Conservation (phyloP, 92 coral and sea anemone genomes). For the Nematostella vectensis region DNA sequence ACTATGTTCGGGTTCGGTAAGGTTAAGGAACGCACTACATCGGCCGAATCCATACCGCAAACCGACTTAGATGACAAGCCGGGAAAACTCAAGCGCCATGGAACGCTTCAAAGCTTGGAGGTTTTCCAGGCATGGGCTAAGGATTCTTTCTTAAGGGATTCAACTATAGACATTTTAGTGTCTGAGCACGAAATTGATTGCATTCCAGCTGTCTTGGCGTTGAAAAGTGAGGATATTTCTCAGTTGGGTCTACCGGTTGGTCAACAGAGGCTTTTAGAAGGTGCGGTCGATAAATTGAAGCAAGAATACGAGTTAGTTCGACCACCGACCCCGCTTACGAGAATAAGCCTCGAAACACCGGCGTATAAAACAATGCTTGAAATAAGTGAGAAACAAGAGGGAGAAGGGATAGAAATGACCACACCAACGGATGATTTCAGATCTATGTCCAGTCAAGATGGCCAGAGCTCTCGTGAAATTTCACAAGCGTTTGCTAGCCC, state of each 20-base stretch:
- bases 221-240: conserved; percentile 65
- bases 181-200: conserved; percentile 77
- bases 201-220: conserved; percentile 87
- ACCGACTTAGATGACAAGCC: conserved; percentile 33
- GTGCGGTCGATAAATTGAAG: conserved; percentile 86
- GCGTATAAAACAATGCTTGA: conserved; percentile 78
- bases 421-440: conserved; percentile 16
- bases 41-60: conserved; percentile 28
- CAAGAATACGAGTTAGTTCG: conserved; percentile 74
- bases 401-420: conserved; percentile 15
- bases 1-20: conserved; percentile 20
- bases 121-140: conserved; percentile 92
- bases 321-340: conserved; percentile 85
- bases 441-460: conserved; percentile 28
- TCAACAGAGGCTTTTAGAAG: conserved; percentile 87
- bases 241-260: conserved; percentile 76
- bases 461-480: conserved; percentile 18
- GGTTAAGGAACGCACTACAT: conserved; percentile 28
- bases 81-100: conserved; percentile 56
- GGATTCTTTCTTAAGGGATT: conserved; percentile 80
- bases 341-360: conserved; percentile 78
- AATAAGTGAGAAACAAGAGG: conserved; percentile 33
- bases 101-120: conserved; percentile 77
- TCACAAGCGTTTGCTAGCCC: conserved; percentile 16
- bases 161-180: conserved; percentile 72